These are phyloP conservation scores for Aix galericulata DNA, from an alignment of 2,113 vertebrate species.

Conservation along the genomic window DNA sequence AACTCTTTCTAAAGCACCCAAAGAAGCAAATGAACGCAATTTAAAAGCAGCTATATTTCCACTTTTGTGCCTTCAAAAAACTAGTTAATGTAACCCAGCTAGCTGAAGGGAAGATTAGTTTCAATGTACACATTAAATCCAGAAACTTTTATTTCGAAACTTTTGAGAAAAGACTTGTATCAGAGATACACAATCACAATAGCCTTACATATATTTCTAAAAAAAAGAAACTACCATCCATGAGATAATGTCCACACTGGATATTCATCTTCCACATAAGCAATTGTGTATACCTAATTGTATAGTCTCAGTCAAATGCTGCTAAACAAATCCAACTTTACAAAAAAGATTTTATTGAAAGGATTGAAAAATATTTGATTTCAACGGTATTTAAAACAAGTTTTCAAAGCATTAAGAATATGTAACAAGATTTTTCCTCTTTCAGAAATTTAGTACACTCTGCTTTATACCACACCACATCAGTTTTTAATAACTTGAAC, in stretches of 20 bases:
- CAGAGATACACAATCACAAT: neutral
- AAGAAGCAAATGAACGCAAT: neutral
- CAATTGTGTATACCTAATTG: accelerated
- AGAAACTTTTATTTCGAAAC: neutral
- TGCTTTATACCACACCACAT: neutral
- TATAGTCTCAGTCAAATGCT: neutral
- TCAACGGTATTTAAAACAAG: constrained; percentile 77
- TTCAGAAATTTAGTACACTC: constrained; percentile 34
- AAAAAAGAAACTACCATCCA: neutral
- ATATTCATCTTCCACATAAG: neutral
- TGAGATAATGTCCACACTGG: neutral
- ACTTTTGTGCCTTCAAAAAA: neutral
- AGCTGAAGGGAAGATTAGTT: neutral
- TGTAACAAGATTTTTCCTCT: constrained; percentile 68
- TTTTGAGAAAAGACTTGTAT: neutral
- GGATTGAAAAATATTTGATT: constrained; percentile 78
- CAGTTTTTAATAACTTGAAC: neutral
- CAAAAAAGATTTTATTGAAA: constrained; percentile 87
- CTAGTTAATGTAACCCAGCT: neutral
- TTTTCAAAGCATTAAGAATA: constrained; percentile 73
- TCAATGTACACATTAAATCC: neutral
- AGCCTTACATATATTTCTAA: neutral
- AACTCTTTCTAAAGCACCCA: neutral
- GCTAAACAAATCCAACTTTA: constrained; percentile 7
- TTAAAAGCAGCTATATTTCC: neutral